Base-by-base conservation (phyloP, 1,140 invertebrate species). In the Ericerus pela region DNA sequence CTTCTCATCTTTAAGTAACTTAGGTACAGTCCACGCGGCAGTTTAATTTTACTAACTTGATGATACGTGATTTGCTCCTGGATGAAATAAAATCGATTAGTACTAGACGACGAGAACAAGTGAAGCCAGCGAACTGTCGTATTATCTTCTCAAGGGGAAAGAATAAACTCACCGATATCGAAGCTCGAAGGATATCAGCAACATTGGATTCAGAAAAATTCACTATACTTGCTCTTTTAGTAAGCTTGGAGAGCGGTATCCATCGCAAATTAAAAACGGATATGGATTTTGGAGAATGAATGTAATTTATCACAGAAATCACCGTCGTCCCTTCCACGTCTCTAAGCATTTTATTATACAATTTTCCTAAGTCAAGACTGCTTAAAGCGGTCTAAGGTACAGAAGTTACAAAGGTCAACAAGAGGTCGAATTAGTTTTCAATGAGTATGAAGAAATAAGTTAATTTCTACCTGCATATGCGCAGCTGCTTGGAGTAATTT, bases 1-100 rank as follows among this genome's bases (percentile, higher is more conserved):
- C 87, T 94, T 64, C 92, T 87, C 75, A 96, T 81, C 67, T 97
- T 96, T 37, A 97, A 72, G 70, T 95, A 98, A 16, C 91, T 89
- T 56, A 97, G 72, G 69, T 98, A 97, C 5, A 98, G 73, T 0
- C 95, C 94, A 51, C 81, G 80, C 0, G 78, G 75, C 18, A 97
- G 67, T 59, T 83, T 82, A 37, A 86, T 80, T 56, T 80, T 76
- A 56, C 87, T 91, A 16, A 82, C 82, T 75, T 93, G 88, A 65
- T 94, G 84, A 68, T 94, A 96, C 26, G 82, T 78, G 56, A 96
- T 86, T 75, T 95, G 89, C 53, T 95, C 89, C 76, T 79, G 62
- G 43, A 68, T n/a, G n/a, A 59, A 59, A 62, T 24, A 57, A 56
- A 27, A 47, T 29, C 53, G 53, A 20, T 2, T 12, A n/a, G 24